phyloP scores from a whole-genome alignment of 1,140 invertebrate species.

The Scaptomyza pallida region DNA sequence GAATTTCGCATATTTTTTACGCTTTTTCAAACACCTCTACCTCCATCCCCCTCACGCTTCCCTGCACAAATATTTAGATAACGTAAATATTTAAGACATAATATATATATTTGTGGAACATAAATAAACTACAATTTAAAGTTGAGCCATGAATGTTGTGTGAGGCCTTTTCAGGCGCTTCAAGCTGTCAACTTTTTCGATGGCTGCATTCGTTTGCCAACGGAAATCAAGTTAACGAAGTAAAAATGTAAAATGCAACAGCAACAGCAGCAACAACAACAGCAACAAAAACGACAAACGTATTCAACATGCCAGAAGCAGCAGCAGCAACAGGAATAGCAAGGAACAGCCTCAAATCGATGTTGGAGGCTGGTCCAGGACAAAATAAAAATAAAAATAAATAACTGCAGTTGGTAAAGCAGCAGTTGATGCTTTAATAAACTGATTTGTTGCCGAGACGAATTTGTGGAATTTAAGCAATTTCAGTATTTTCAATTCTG shows the following conservation, averaged over 20 bases:
- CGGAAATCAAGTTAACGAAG: conserved; percentile 82
- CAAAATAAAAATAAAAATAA: conserved; percentile 8
- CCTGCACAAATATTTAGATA: conserved; percentile 41
- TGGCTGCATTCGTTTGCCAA: conserved; percentile 68
- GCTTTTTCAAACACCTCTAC: conserved; percentile 26
- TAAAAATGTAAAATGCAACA: conserved; percentile 79
- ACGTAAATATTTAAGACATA: conserved; percentile 54
- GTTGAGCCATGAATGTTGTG: conserved; percentile 13
- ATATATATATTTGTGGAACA: background rate
- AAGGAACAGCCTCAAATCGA: conserved; percentile 32
- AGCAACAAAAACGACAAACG: conserved; percentile 30
- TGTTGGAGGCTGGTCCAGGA: conserved; percentile 22
- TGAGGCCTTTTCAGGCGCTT: conserved; percentile 41
- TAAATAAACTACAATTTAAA: conserved; percentile 53
- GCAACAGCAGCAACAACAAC: conserved; percentile 42
- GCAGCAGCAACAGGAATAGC: background rate
- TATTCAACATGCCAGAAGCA: conserved; percentile 13
- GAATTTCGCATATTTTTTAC: conserved; percentile 76
- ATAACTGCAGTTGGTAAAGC: conserved; percentile 13
- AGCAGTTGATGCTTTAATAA: conserved; percentile 30
- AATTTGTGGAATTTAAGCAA: conserved; percentile 20
- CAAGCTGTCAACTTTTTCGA: conserved; percentile 66
- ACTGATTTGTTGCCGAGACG: conserved; percentile 11
- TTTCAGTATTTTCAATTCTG: background rate
- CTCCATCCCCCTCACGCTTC: background rate